A percentile compares a stretch with the other conserved stretches of the same genome.
phyloP scores from a whole-genome alignment of 2,113 vertebrate species.

The Corynorhinus townsendii region DNA sequence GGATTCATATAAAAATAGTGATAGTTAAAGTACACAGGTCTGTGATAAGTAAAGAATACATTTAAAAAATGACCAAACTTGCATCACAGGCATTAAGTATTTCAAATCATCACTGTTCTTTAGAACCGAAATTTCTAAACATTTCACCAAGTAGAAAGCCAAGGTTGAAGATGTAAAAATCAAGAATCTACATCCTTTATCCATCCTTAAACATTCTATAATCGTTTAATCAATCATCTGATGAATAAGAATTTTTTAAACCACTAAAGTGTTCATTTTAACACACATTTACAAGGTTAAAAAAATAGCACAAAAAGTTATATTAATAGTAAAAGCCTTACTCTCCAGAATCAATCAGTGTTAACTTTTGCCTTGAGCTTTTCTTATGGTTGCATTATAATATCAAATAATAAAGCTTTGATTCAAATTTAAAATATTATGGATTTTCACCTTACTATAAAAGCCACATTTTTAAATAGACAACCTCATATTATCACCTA shows the following conservation, averaged over 20 bases:
- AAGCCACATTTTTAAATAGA: neutral
- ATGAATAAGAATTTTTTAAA: neutral
- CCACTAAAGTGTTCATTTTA: neutral
- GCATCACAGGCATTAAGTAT: neutral
- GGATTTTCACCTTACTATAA: neutral
- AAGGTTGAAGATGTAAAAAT: neutral
- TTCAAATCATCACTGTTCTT: neutral
- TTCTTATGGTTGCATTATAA: neutral
- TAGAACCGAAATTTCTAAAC: neutral
- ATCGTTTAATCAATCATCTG: neutral
- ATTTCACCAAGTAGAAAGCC: neutral
- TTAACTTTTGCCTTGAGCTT: neutral
- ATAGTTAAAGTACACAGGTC: neutral
- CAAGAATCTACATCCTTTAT: slow-evolving; percentile 33
- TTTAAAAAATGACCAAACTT: neutral
- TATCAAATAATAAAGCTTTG: neutral
- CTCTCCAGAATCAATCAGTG: neutral
- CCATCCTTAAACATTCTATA: neutral
- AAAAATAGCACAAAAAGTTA: neutral
- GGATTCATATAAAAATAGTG: neutral
- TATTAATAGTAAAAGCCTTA: neutral
- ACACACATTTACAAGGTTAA: neutral
- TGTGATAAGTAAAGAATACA: neutral
- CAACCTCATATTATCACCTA: neutral
- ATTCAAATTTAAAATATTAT: neutral